Evolutionary conservation across 1,140 invertebrate species (phyloP), one percentile per base, ranked within the genome.

Genomic region (Camponotus vicinus): DNA sequence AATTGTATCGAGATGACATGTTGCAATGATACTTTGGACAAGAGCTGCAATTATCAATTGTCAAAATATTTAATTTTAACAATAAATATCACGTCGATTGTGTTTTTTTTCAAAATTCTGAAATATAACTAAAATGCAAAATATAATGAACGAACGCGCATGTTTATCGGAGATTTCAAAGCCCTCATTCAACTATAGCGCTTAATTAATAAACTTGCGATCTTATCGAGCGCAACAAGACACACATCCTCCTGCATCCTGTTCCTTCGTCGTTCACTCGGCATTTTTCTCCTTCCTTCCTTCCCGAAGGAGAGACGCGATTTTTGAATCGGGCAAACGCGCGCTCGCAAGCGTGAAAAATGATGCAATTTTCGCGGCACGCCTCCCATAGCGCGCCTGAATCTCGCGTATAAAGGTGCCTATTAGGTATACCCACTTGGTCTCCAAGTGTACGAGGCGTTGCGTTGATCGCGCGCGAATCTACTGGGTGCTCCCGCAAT

Each of bases 171-270:
- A 86, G 63, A 66, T 79, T 89, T 83, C 80, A 80, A 86, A 89
- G 59, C 52, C 37, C 70, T 86, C 75, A 18, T 83, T 55, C 76
- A 57, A 84, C 67, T 66, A 77, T 63, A 45, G 8, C 69, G 79
- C 78, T 91, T 92, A 90, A 91, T 92, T 92, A 92, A 89, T 91
- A 92, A 92, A 87, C 88, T 76, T 64, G 70, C 83, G 89, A 91
- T 90, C 91, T 90, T 92, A 92, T 92, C 91, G 83, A 52, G 66
- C 82, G 34, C 77, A 86, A 75, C 89, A 86, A 92, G 91, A 89
- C 83, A 86, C 91, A 84, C 86, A 67, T 78, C 45, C 70, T 85
- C 52, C 59, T 76, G 69, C 69, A 79, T 52, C 37, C 52, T 55
- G 21, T 73, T n/a, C 34, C 34, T 55, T 37, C 27, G 55, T 70